A percentile compares a stretch with the other conserved stretches of the same genome.
Conservation (phyloP, 2,113 vertebrate species). For the Sterna hirundo region DNA sequence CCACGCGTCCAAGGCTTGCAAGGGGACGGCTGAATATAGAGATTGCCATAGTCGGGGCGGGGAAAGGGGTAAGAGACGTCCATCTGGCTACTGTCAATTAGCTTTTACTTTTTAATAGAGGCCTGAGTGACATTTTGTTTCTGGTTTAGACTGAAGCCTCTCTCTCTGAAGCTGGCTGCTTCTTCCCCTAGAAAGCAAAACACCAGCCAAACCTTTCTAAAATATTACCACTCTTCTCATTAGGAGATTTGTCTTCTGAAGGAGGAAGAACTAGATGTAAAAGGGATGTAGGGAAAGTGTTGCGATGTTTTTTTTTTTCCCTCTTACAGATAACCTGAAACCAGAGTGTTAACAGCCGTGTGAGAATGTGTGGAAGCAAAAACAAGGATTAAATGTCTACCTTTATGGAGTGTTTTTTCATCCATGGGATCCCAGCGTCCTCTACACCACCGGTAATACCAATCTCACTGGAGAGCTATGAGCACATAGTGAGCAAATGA, state of each 20-base stretch:
- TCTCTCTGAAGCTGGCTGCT: background rate
- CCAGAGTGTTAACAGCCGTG: background rate
- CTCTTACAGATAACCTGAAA: background rate
- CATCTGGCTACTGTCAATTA: background rate
- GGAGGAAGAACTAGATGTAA: background rate
- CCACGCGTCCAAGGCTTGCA: accelerated
- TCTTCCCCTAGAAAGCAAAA: background rate
- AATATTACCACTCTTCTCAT: background rate
- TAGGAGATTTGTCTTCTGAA: background rate
- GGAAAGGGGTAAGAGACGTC: background rate
- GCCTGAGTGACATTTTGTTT: background rate
- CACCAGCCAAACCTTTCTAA: background rate
- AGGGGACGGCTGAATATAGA: accelerated
- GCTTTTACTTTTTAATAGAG: background rate
- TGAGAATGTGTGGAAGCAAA: background rate
- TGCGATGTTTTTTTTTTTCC: background rate
- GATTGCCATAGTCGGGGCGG: too few species aligned
- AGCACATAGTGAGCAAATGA: background rate
- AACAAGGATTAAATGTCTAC: background rate
- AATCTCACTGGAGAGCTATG: background rate
- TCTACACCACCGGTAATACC: background rate
- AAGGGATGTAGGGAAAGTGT: background rate
- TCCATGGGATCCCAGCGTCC: background rate
- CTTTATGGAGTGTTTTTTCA: background rate
- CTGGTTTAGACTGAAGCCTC: background rate